These are phyloP conservation scores for Stegodyphus mimosarum DNA, from an alignment of 1,140 invertebrate species.

Conservation along the genomic window DNA sequence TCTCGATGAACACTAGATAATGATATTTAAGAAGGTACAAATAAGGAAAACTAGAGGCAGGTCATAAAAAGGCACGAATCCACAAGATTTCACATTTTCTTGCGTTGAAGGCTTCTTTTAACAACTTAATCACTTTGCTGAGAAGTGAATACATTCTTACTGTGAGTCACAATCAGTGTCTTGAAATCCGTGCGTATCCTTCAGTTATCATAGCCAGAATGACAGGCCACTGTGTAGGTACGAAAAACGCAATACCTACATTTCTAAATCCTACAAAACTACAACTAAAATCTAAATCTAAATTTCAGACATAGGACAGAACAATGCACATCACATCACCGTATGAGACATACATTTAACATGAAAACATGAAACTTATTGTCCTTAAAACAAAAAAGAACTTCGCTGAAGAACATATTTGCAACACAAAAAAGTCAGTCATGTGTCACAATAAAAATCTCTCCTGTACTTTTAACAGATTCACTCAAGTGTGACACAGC, in stretches of 20 bases:
- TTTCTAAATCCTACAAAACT: constrained; percentile 28
- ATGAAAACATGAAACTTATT: neutral
- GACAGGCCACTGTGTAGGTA: constrained; percentile 1
- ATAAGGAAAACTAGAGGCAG: constrained; percentile 42
- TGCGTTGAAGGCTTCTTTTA: constrained; percentile 20
- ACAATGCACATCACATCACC: constrained; percentile 9
- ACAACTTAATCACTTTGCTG: no score
- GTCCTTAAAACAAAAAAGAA: neutral
- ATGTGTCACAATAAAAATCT: neutral
- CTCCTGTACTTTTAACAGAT: neutral
- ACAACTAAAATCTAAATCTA: constrained; percentile 56
- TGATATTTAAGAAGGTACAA: no score
- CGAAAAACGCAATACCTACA: constrained; percentile 2
- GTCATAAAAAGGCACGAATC: constrained; percentile 58
- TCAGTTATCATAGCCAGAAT: neutral
- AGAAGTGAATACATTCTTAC: no score
- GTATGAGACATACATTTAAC: neutral
- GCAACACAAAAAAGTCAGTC: neutral
- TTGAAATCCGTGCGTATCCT: no score
- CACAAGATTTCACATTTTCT: constrained; percentile 47
- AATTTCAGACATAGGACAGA: constrained; percentile 32
- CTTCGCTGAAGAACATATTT: neutral
- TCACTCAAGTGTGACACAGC: no score
- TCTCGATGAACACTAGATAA: no score
- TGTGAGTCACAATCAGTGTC: no score